These are phyloP conservation scores for Metalampra italica DNA, from an alignment of 2,888 invertebrate genomes.

Conservation along the genomic window DNA sequence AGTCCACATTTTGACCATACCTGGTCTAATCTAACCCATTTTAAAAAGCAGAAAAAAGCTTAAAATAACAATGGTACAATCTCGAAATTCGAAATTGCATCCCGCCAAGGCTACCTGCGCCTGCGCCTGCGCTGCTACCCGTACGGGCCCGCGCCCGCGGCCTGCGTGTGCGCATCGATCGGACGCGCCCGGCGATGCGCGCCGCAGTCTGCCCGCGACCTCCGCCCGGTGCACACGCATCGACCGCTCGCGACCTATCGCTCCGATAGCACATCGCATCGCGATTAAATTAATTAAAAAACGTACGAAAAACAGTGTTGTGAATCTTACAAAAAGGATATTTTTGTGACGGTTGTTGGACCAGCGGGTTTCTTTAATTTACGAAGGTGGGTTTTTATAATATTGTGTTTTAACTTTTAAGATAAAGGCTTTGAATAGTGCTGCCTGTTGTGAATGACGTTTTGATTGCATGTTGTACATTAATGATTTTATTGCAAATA, in stretches of 20 bases:
- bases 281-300: constrained; percentile 36
- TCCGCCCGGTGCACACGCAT: constrained; percentile 25
- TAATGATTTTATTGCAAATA: constrained; percentile 5
- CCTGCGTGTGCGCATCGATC: constrained; percentile 20
- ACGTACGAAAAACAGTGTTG: constrained; percentile 33
- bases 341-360: constrained; percentile 45
- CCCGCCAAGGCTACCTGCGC: constrained; percentile 37
- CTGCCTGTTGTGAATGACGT: too few species aligned
- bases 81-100: constrained; percentile 50
- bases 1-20: too few species aligned
- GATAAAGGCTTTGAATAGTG: too few species aligned
- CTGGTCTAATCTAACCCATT: too few species aligned
- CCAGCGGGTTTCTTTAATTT: constrained; percentile 40
- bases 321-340: constrained; percentile 39
- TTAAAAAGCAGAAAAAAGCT: neutral
- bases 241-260: constrained; percentile 34
- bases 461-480: constrained; percentile 10
- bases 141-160: neutral
- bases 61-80: constrained; percentile 40
- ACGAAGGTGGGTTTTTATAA: constrained; percentile 40
- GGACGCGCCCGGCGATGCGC: constrained; percentile 10
- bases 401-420: too few species aligned
- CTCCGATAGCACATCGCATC: constrained; percentile 37
- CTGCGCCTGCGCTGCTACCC: neutral
- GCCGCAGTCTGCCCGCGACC: constrained; percentile 43